A percentile compares a stretch with the other conserved stretches of the same genome.
Conservation (phyloP, 2,113 vertebrate genomes). For the Eubucco bourcierii region DNA sequence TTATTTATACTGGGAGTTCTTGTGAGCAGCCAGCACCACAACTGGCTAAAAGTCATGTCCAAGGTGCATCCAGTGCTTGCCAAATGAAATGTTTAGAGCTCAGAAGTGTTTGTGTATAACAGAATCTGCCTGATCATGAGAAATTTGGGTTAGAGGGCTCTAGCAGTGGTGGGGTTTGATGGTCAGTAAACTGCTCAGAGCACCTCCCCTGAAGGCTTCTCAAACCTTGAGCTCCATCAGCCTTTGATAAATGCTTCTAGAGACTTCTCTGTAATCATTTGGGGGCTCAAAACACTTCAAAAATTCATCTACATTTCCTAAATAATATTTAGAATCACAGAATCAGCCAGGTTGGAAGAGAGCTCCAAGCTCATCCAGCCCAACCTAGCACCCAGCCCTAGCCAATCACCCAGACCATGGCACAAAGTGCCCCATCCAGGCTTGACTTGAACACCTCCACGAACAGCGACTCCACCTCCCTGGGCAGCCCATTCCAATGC, state of each 20-base stretch:
- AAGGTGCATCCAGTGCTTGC: neutral
- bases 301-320: neutral
- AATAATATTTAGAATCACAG: neutral
- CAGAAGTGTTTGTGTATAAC: neutral
- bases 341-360: no score
- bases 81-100: neutral
- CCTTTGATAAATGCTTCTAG: neutral
- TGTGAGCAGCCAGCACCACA: neutral
- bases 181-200: neutral
- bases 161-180: neutral
- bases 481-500: no score
- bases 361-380: no score
- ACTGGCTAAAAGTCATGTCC: neutral
- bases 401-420: no score
- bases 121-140: neutral
- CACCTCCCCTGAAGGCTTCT: neutral
- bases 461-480: no score
- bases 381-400: no score
- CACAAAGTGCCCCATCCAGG: no score
- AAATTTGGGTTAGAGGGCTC: neutral
- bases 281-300: neutral
- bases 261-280: neutral
- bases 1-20: neutral
- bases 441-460: no score
- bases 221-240: neutral